phyloP scores from a whole-genome alignment of 1,140 invertebrate species.

The Heliconius nattereri region DNA sequence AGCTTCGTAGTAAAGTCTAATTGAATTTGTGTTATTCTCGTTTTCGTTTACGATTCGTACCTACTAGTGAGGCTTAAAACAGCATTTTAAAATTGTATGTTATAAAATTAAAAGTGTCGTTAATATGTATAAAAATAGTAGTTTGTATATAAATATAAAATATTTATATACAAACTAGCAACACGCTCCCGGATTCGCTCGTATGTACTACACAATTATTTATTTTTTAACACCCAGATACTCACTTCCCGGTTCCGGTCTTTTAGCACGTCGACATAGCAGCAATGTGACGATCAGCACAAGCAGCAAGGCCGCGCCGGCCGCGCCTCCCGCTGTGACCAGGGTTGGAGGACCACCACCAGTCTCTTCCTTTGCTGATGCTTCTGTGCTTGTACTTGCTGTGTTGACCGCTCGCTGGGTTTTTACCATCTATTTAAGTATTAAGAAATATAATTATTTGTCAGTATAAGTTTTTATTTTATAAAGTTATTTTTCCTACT shows the following conservation, averaged over 20 bases:
- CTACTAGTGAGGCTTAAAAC: not conserved
- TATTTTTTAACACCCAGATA: too few species aligned
- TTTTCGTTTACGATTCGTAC: not conserved
- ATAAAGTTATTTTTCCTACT: too few species aligned
- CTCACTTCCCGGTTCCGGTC: constrained; percentile 42
- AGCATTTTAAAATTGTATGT: not conserved
- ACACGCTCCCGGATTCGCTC: too few species aligned
- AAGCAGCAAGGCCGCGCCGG: constrained; percentile 58
- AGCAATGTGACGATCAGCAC: constrained; percentile 57
- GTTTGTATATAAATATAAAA: too few species aligned
- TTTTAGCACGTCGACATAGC: constrained; percentile 58
- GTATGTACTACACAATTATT: too few species aligned
- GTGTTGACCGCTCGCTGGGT: constrained; percentile 38
- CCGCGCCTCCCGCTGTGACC: constrained; percentile 56
- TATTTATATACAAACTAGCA: not conserved
- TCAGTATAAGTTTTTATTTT: too few species aligned
- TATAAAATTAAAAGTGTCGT: too few species aligned
- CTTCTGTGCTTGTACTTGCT: constrained; percentile 37
- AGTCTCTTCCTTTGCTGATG: constrained; percentile 38
- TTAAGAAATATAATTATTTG: not conserved
- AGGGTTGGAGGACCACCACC: constrained; percentile 29
- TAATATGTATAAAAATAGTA: too few species aligned
- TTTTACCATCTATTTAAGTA: constrained; percentile 47
- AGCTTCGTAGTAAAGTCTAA: not conserved
- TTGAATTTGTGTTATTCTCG: constrained; percentile 8